Percentiles rank a stretch among this genome's conserved stretches.
phyloP scores from a whole-genome alignment of 2,113 vertebrate species.

The Deroptyus accipitrinus region DNA sequence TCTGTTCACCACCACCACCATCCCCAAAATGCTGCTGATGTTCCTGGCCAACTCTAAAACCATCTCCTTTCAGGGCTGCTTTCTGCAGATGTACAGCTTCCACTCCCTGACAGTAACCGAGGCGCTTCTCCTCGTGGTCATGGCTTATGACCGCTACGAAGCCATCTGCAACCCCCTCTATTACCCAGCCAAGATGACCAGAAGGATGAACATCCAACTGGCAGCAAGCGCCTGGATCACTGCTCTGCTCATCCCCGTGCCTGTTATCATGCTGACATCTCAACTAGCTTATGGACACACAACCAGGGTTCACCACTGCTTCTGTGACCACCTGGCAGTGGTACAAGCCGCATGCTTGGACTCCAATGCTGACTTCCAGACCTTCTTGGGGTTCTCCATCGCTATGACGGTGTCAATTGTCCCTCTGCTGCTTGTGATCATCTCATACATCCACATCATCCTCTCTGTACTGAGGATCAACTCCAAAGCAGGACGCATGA shows the following conservation, averaged over 20 bases:
- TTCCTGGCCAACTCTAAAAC: neutral
- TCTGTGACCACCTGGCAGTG: conserved; percentile 32
- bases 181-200: neutral
- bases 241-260: neutral
- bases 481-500: neutral
- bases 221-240: neutral
- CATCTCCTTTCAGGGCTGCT: conserved; percentile 15
- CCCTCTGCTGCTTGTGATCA: neutral
- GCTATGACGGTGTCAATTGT: neutral
- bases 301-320: neutral
- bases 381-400: conserved; percentile 3
- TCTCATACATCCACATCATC: neutral
- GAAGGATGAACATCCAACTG: neutral
- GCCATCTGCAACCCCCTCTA: conserved; percentile 20
- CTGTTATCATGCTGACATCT: neutral
- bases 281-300: neutral
- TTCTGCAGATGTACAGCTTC: conserved; percentile 54
- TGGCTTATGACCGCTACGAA: conserved; percentile 14
- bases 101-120: neutral
- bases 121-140: conserved; percentile 41
- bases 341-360: neutral
- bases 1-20: conserved; percentile 2
- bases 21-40: conserved; percentile 33
- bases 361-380: neutral
- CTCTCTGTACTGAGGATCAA: neutral